Evolutionary conservation across 2,113 vertebrate species (phyloP), one percentile per base, ranked within the genome.

Genomic region (Passer montanus): DNA sequence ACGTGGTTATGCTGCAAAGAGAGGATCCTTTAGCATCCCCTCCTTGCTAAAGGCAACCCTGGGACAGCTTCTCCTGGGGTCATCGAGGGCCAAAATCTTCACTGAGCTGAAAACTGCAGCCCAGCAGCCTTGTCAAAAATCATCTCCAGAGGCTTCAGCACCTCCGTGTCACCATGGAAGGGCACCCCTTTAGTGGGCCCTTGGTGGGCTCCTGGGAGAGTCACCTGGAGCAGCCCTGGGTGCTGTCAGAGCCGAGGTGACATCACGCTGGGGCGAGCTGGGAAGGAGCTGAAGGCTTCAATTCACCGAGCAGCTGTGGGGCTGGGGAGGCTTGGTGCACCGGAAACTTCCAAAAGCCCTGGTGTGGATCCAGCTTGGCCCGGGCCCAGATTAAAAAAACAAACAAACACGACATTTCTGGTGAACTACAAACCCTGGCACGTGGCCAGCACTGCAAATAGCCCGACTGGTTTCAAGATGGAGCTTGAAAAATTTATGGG

Each of bases 381-480:
- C 6, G 0, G 0, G 15, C 47, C 91, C 94, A 87, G 80, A 24
- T 56, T 55, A 47, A 92, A 94, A 90, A 94, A 94, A 49, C 93
- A 96, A 96, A 94, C 89, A 94, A 90, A 94, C 94, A 93, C 14
- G 28, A 91, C 84, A 92, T 96, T 95, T 84, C 93, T 95, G 94
- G 93, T 94, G 89, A 96, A 87, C 94, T 94, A 72, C 89, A 94
- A 81, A 91, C 81, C 41, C 74, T 95, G 95, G 91, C n/a, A 0
- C 6, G 4, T 0, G 1, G 80, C 93, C 95, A 96, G 44, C 15
- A 0, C 91, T 93, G 89, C 91, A 95, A 96, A 94, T 75, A 95
- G 93, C 87, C 62, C 0, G 1, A n/a, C 52, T 75, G 81, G 77
- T 41, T 97, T 97, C 93, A 95, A 97, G 93, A 96, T 96, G 95